These are phyloP conservation scores for Parnassius glacialis DNA, from an alignment of 2,888 invertebrate species.

Conservation along the genomic window DNA sequence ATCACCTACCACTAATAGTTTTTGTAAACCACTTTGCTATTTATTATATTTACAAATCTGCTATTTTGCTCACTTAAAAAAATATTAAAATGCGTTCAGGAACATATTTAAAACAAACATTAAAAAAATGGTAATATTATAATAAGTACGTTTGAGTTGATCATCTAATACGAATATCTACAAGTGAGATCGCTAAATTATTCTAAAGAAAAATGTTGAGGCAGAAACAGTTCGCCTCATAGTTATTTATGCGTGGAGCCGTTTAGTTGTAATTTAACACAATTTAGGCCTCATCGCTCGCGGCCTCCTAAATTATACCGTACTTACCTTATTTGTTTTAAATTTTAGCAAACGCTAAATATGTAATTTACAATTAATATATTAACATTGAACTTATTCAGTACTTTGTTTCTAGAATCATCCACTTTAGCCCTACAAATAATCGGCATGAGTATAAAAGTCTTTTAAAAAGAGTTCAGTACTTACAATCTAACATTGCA, in stretches of 20 bases:
- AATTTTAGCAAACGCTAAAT: not conserved
- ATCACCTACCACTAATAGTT: conserved; percentile 4
- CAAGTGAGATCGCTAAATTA: conserved; percentile 61
- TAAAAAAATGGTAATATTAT: conserved; percentile 15
- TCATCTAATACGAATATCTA: conserved; percentile 41
- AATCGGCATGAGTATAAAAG: conserved; percentile 32
- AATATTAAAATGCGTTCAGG: conserved; percentile 21
- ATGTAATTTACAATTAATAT: conserved; percentile 1
- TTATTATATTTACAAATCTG: conserved; percentile 20
- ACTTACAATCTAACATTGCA: conserved; percentile 81
- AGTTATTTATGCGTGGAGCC: conserved; percentile 14
- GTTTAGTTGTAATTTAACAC: conserved; percentile 9
- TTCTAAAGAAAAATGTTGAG: conserved; percentile 34
- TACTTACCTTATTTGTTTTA: not conserved
- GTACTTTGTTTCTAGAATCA: conserved; percentile 20
- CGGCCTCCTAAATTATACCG: not conserved
- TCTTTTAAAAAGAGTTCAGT: conserved; percentile 48
- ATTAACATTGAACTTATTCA: conserved; percentile 17
- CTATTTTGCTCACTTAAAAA: conserved; percentile 16
- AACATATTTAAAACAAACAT: conserved; percentile 15
- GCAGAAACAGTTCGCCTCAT: conserved; percentile 24
- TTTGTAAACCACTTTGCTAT: conserved; percentile 14
- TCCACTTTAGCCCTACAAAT: conserved; percentile 15
- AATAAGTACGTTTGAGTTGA: conserved; percentile 36
- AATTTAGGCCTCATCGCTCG: conserved; percentile 24